A percentile compares a stretch with the other conserved stretches of the same genome.
Conservation (phyloP, 2,113 vertebrate species). For the Coptodon rendalli region DNA sequence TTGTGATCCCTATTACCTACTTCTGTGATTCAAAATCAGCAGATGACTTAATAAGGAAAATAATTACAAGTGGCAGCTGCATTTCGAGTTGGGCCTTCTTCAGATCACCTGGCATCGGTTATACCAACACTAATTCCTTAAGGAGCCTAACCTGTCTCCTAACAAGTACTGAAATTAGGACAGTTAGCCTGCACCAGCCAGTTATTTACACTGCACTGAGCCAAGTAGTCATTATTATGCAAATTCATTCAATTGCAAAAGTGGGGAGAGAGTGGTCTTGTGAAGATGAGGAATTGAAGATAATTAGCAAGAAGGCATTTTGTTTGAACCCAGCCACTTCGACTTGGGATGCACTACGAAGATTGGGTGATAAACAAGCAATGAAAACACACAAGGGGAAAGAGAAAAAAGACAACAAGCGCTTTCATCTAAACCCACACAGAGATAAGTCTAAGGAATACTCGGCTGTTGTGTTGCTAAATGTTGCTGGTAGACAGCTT, state of each 20-base stretch:
- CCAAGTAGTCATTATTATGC: constrained; percentile 71
- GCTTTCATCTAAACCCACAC: constrained; percentile 68
- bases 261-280: constrained; percentile 48
- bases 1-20: not conserved
- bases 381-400: constrained; percentile 49
- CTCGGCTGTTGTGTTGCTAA: constrained; percentile 51
- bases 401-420: constrained; percentile 22
- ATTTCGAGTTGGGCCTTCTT: constrained; percentile 6
- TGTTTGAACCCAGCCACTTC: constrained; percentile 72
- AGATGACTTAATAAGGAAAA: not conserved
- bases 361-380: constrained; percentile 73
- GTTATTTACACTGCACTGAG: constrained; percentile 55
- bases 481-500: constrained; percentile 46
- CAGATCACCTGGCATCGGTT: not conserved
- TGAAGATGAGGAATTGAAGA: constrained; percentile 70
- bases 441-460: constrained; percentile 50
- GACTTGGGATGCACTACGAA: constrained; percentile 51
- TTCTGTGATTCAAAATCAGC: not conserved
- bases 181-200: constrained; percentile 45
- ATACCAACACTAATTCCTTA: constrained; percentile 18
- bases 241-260: constrained; percentile 71
- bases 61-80: not conserved
- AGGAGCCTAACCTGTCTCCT: constrained; percentile 40
- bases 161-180: constrained; percentile 60
- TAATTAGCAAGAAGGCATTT: constrained; percentile 72